These are phyloP conservation scores for Tiaroga cobitis DNA, from an alignment of 2,797 vertebrate species.

Conservation along the genomic window DNA sequence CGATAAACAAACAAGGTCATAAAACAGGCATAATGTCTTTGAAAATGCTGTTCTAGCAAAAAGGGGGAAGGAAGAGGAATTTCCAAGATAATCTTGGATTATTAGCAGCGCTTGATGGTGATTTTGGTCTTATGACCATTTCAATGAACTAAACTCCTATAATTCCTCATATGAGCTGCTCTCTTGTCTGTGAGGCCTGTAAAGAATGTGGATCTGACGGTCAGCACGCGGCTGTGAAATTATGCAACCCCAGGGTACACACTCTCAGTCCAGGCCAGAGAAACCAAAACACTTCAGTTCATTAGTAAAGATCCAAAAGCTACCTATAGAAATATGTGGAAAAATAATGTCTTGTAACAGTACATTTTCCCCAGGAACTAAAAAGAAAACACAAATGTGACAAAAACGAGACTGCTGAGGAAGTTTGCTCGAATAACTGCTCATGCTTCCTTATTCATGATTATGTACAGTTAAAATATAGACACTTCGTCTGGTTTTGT, in stretches of 20 bases:
- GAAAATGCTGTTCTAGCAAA: not conserved
- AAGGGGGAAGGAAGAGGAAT: not conserved
- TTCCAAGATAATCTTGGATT: not conserved
- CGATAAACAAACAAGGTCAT: not conserved
- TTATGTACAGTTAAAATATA: not conserved
- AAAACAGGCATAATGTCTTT: not conserved
- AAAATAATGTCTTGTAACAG: not conserved
- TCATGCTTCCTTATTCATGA: not conserved
- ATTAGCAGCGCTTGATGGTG: not conserved
- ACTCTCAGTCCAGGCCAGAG: not conserved
- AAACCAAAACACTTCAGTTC: not conserved
- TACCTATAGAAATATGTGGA: not conserved
- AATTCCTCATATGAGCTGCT: constrained; percentile 17
- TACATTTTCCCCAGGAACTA: not conserved
- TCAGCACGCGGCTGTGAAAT: constrained; percentile 18
- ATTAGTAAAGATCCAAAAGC: not conserved
- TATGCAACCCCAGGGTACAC: not conserved
- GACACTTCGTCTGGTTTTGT: not conserved
- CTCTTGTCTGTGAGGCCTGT: constrained; percentile 9
- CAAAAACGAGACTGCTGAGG: too few relatives aligned
- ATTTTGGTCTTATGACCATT: not conserved
- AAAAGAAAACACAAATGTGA: not conserved
- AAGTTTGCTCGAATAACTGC: not conserved
- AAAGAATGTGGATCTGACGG: constrained; percentile 46
- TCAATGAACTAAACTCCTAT: not conserved